phyloP scores from a whole-genome alignment of 2,888 invertebrate species.

The Nephrotoma appendiculata region DNA sequence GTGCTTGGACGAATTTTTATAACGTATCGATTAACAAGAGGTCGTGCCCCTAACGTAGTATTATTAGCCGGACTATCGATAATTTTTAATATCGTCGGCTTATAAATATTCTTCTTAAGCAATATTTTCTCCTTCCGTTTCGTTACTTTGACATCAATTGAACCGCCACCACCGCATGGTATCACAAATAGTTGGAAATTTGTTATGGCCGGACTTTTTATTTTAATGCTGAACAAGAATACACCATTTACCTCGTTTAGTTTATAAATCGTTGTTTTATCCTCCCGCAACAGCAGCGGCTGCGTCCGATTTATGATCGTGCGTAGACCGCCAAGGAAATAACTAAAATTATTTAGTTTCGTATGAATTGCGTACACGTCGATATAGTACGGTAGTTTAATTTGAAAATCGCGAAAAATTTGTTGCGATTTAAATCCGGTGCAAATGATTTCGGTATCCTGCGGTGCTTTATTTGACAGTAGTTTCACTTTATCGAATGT shows the following conservation, averaged over 20 bases:
- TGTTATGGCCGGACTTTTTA: constrained; percentile 17
- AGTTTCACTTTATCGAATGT: not conserved
- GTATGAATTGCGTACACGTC: constrained; percentile 30
- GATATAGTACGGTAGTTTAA: constrained; percentile 26
- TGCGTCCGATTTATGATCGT: constrained; percentile 30
- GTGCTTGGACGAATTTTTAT: constrained; percentile 36
- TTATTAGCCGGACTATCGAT: not conserved
- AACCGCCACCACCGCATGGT: constrained; percentile 38
- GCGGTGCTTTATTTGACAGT: not conserved
- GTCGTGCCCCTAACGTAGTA: not conserved
- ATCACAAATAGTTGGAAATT: constrained; percentile 33
- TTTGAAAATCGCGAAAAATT: constrained; percentile 22
- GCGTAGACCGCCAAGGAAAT: constrained; percentile 22
- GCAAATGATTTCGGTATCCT: constrained; percentile 21
- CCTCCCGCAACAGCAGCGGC: constrained; percentile 32
- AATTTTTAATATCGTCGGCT: constrained; percentile 31
- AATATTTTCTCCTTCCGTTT: constrained; percentile 28
- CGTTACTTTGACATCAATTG: constrained; percentile 34
- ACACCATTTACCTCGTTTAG: constrained; percentile 37
- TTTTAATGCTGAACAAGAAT: constrained; percentile 41
- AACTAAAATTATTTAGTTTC: constrained; percentile 26
- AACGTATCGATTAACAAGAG: constrained; percentile 33
- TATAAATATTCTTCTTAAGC: constrained; percentile 29
- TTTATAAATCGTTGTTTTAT: constrained; percentile 34
- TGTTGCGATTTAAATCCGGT: constrained; percentile 28